A percentile compares a stretch with the other conserved stretches of the same genome.
Conservation (phyloP, 37 sponge, comb jelly and placozoan genomes). For the Chondrilla cf. caribensis region DNA sequence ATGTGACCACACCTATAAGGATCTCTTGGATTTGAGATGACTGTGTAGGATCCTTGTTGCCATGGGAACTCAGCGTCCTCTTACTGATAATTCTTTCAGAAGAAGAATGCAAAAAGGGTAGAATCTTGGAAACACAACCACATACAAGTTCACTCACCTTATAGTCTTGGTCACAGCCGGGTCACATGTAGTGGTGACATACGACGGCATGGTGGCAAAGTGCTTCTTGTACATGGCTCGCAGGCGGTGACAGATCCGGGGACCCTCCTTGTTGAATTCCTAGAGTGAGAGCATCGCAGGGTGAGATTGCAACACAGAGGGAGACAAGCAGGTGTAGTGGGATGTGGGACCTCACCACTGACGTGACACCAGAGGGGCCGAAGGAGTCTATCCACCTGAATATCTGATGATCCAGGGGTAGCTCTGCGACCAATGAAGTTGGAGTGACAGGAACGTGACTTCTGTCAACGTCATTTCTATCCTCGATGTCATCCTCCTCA, state of each 20-base stretch:
- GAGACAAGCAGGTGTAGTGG: too few relatives aligned
- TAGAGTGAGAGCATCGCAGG: neutral
- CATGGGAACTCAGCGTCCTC: too few relatives aligned
- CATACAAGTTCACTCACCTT: neutral
- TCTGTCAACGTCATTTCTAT: slow-evolving; percentile 12
- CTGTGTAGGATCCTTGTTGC: too few relatives aligned
- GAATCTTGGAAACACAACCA: too few relatives aligned
- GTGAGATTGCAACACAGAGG: too few relatives aligned
- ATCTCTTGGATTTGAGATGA: too few relatives aligned
- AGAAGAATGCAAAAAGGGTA: too few relatives aligned
- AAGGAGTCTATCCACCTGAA: slow-evolving; percentile 44
- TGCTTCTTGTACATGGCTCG: neutral
- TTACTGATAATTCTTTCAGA: too few relatives aligned
- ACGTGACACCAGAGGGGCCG: slow-evolving; percentile 51
- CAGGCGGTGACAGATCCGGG: neutral
- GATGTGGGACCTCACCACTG: slow-evolving; percentile 30
- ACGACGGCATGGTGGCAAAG: neutral
- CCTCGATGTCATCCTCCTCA: slow-evolving; percentile 41
- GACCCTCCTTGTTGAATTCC: neutral
- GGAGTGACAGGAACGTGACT: neutral
- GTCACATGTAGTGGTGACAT: neutral
- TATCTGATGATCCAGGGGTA: slow-evolving; percentile 47
- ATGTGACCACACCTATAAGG: too few relatives aligned
- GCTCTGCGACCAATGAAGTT: slow-evolving; percentile 42
- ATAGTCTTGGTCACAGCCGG: neutral